Conservation (phyloP, 1,140 invertebrate genomes). For the Apis florea region DNA sequence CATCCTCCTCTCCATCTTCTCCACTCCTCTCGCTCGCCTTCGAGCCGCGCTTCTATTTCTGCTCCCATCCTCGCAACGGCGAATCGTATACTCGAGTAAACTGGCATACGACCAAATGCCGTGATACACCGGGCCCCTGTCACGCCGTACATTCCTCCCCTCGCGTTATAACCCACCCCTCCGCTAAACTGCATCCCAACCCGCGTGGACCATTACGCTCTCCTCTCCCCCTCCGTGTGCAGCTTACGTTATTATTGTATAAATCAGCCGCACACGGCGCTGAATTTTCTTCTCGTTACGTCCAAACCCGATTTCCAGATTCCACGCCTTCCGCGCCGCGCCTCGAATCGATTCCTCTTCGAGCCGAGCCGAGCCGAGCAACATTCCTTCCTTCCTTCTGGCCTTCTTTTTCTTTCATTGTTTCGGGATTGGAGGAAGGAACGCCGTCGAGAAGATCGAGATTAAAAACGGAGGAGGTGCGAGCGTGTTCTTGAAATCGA, state of each 20-base stretch:
- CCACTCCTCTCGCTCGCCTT: constrained; percentile 43
- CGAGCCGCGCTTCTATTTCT: constrained; percentile 67
- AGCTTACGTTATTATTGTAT: constrained; percentile 53
- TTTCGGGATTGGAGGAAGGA: too few relatives aligned
- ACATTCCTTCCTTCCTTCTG: neutral
- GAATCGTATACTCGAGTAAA: constrained; percentile 63
- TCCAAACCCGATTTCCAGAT: constrained; percentile 25
- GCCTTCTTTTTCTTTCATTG: too few relatives aligned
- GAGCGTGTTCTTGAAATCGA: too few relatives aligned
- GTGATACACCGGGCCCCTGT: constrained; percentile 56
- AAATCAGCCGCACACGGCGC: constrained; percentile 48
- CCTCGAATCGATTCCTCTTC: neutral
- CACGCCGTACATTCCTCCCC: constrained; percentile 55
- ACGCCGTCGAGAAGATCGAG: too few relatives aligned
- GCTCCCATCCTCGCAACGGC: constrained; percentile 45
- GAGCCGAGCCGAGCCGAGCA: neutral
- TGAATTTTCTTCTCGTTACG: constrained; percentile 50
- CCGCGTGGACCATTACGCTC: constrained; percentile 48
- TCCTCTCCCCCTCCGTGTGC: constrained; percentile 31
- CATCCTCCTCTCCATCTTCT: constrained; percentile 32
- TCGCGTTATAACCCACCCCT: constrained; percentile 57
- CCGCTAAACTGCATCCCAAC: constrained; percentile 7
- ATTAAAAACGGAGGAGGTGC: too few relatives aligned
- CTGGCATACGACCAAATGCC: constrained; percentile 71
- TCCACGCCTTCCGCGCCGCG: neutral